Conservation (phyloP, 2,888 invertebrate genomes). For the Anoplius nigerrimus region DNA sequence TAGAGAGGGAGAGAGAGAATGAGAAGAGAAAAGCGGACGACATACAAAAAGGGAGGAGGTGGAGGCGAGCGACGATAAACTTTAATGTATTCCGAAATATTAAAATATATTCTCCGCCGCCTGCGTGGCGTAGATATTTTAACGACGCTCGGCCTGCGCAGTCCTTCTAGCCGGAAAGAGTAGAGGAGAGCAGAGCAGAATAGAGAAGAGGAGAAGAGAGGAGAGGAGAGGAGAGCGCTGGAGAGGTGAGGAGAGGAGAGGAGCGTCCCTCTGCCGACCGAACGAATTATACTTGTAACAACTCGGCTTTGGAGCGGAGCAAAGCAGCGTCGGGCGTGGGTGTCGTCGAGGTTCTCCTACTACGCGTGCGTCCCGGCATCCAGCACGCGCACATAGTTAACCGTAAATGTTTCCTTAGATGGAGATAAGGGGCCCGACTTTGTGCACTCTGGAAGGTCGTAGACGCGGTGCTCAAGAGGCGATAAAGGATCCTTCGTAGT, state of each 20-base stretch:
- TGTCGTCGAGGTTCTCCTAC: slow-evolving; percentile 51
- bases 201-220: background rate
- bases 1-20: background rate
- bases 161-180: slow-evolving; percentile 27
- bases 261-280: slow-evolving; percentile 41
- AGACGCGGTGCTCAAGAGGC: too few species aligned
- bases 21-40: background rate
- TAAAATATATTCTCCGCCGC: slow-evolving; percentile 71
- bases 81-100: slow-evolving; percentile 75
- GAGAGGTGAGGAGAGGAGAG: too few species aligned
- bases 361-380: slow-evolving; percentile 45
- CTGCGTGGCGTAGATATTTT: slow-evolving; percentile 71
- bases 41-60: slow-evolving; percentile 5
- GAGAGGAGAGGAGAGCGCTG: background rate
- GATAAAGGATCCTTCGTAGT: slow-evolving; percentile 17
- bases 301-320: slow-evolving; percentile 69
- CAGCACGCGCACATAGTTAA: slow-evolving; percentile 18
- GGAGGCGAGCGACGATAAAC: slow-evolving; percentile 67
- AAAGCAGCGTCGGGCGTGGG: slow-evolving; percentile 54
- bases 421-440: slow-evolving; percentile 3
- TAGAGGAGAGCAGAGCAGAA: too few species aligned
- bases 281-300: slow-evolving; percentile 71
- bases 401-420: slow-evolving; percentile 23
- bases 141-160: slow-evolving; percentile 60
- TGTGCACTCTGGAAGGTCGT: slow-evolving; percentile 16